These are phyloP conservation scores for Phacellophora camtschatica DNA, from an alignment of 30 jellyfish, hydroid and myxozoan genomes.

Conservation along the genomic window DNA sequence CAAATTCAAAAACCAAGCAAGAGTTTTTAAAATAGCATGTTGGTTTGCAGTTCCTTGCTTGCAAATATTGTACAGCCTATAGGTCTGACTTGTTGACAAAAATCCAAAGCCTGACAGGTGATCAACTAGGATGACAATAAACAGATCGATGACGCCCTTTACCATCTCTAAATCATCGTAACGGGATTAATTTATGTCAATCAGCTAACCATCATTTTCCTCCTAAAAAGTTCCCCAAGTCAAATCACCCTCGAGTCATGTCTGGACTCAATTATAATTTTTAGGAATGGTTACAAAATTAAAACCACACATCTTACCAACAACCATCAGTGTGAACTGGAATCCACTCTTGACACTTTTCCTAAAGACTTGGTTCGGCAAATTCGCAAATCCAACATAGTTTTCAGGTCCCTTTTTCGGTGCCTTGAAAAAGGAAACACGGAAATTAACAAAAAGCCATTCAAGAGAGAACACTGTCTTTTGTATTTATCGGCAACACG, in stretches of 20 bases:
- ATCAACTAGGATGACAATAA: conserved; percentile 1
- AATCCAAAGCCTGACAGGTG: conserved; percentile 64
- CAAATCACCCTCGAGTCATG: no score
- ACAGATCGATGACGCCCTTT: conserved; percentile 10
- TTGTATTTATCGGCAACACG: no score
- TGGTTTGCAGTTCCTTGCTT: background rate
- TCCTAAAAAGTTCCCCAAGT: no score
- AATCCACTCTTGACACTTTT: conserved; percentile 93
- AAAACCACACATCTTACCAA: conserved; percentile 68
- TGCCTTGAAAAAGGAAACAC: conserved; percentile 64
- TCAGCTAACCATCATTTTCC: no score
- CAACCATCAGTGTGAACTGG: conserved; percentile 93
- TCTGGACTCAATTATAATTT: no score
- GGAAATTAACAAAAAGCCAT: background rate
- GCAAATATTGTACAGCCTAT: no score
- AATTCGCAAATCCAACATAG: conserved; percentile 96
- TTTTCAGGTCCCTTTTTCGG: conserved; percentile 87
- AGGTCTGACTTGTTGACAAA: no score
- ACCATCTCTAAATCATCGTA: background rate
- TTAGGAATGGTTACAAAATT: background rate
- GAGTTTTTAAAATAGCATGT: no score
- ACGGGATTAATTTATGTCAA: no score
- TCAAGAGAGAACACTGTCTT: no score
- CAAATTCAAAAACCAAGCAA: background rate
- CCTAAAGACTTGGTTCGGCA: conserved; percentile 96